A percentile compares a stretch with the other conserved stretches of the same genome.
Evolutionary conservation across 1,140 invertebrate species (phyloP).

Genomic region (Papilio xuthus): DNA sequence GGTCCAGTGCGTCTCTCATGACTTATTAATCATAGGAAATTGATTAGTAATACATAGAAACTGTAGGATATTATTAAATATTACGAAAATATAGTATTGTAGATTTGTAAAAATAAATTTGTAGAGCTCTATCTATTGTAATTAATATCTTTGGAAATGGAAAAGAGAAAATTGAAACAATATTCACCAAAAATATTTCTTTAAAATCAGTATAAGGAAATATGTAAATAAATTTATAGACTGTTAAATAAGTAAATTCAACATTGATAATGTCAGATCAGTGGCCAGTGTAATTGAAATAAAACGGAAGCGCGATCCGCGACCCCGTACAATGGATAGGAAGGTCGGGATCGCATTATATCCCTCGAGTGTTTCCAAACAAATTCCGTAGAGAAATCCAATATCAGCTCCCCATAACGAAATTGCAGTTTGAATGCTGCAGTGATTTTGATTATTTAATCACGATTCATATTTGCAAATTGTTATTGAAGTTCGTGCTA

Average conservation of each 20-base stretch:
- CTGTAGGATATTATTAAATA: not conserved
- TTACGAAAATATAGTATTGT: not conserved
- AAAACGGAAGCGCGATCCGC: constrained; percentile 48
- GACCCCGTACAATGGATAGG: constrained; percentile 52
- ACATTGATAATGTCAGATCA: constrained; percentile 38
- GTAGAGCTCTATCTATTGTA: not conserved
- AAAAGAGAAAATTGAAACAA: not conserved
- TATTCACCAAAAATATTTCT: not conserved
- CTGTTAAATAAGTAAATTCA: constrained; percentile 18
- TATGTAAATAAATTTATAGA: not conserved
- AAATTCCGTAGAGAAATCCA: constrained; percentile 66
- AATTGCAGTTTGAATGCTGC: constrained; percentile 75
- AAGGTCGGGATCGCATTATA: constrained; percentile 66
- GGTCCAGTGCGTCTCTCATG: too few species aligned
- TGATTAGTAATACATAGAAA: not conserved
- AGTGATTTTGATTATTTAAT: constrained; percentile 78
- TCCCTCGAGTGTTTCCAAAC: constrained; percentile 64
- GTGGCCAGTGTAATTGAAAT: constrained; percentile 44
- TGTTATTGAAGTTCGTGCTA: constrained; percentile 50
- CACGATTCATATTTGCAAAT: constrained; percentile 69
- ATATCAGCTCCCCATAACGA: constrained; percentile 72
- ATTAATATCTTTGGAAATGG: not conserved
- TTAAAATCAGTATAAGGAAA: not conserved
- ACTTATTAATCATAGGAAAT: too few species aligned
- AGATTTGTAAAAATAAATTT: not conserved